Evolutionary conservation across 2,113 vertebrate species (phyloP), one percentile per base, ranked within the genome.

Genomic region (Rattus rattus): DNA sequence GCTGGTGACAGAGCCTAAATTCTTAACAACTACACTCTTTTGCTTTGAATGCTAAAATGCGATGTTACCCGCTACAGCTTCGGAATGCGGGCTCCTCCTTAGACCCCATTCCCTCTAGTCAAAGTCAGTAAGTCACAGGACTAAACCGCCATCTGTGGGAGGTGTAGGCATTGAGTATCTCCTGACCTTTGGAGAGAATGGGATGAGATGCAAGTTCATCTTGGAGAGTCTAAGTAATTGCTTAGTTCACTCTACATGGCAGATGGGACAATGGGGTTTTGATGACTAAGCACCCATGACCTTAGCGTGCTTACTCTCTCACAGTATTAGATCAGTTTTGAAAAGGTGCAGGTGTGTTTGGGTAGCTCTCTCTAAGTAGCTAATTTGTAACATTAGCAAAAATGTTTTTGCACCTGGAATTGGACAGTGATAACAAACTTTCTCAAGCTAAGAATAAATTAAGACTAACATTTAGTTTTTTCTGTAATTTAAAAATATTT

Each of bases 381-480:
- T 97, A 98, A 98, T 98, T 98, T 98, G 98, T 98, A 98, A 98
- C 98, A 98, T 97, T 98, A 98, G 93, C 92, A 98, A 98, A 98
- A 98, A 96, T 98, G 97, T 97, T 98, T 98, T 98, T 98, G 98
- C 97, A 97, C 97, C 97, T 98, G 98, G 96, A 79, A 95, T 97
- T 97, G 96, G 89, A 95, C 61, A 95, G 91, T 2, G 86, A 97
- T 98, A 97, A 97, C 95, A 96, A 96, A 96, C 97, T 97, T 97
- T 96, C 77, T 97, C 91, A 94, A 76, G 61, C 69, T 70, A 88
- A 96, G 92, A 96, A 91, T 92, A 97, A 96, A 96, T 88, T 86
- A 72, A 52, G 33, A 80, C 63, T 93, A 84, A 69, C 54, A 92
- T 94, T 97, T 86, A 84, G 69, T 7, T 56, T 14, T 88, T 89